Base-by-base conservation (phyloP, 2,888 invertebrate species). In the Ceratothoa steindachneri region DNA sequence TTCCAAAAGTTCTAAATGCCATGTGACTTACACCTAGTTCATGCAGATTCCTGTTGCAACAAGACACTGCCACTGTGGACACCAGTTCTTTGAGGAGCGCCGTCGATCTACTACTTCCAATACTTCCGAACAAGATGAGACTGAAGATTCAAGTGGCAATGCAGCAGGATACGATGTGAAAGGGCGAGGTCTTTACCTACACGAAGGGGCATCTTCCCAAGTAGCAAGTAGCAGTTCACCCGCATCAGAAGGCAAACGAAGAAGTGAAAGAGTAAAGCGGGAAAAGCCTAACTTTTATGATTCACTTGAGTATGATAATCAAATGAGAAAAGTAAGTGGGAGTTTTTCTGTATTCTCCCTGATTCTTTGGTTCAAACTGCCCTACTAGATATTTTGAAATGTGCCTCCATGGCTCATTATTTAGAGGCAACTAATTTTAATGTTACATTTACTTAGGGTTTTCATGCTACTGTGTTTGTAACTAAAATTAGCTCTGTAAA, bases 211-310 rank as follows among this genome's bases (percentile, higher is more conserved):
- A 29, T 30, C 31, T 27, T 80, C 73, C n/a, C 78, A 73, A 19
- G 67, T 77, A 7, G 83, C 81, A 83, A 83, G 60, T 82, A 84
- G 53, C 24, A 22, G 73, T 22, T 67, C 71, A 19, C 66, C 73
- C 41, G 73, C 83, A 81, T 85, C 84, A 83, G 85, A 80, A 30
- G 78, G 87, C 86, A 19, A 87, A 86, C 74, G 89, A 85, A 75
- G 90, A 80, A 92, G 92, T 0, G 90, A 90, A 80, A 84, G 93
- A 71, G 90, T 92, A 4, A 88, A 90, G 75, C 85, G 92, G 73
- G 89, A 91, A 22, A 91, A 92, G 82, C 91, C 92, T 1, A 90
- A 92, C 86, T 93, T 91, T 84, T 93, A 93, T 81, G 92, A 93
- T 84, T 89, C 91, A 0, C 87, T 91, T 77, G 90, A 92, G 82